Percentiles rank a stretch among this genome's conserved stretches.
Evolutionary conservation across 2,888 invertebrate genomes (phyloP).

Genomic region (Nomada fucata): DNA sequence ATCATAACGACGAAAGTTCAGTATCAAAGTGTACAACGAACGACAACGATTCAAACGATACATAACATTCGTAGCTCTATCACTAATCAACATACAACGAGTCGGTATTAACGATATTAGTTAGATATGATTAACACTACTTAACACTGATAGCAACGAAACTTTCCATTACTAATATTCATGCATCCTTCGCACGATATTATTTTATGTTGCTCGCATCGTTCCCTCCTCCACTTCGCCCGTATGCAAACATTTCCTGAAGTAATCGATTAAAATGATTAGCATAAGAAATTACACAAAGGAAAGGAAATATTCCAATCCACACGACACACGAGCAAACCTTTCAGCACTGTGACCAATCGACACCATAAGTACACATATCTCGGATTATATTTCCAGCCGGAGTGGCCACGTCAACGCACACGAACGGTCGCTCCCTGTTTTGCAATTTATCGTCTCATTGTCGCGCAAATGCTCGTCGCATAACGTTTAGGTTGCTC

Average conservation of each 20-base stretch:
- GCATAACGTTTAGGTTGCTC: conserved; percentile 21
- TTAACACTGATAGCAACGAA: not conserved
- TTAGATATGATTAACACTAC: not conserved
- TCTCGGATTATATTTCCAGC: conserved; percentile 34
- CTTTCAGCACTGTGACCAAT: not conserved
- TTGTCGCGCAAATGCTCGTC: conserved; percentile 37
- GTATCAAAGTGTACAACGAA: too few relatives aligned
- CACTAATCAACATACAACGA: not conserved
- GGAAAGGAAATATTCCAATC: not conserved
- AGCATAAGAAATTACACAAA: conserved; percentile 1
- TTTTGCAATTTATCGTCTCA: conserved; percentile 15
- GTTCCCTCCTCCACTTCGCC: not conserved
- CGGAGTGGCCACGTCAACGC: conserved; percentile 3
- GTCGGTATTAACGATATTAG: not conserved
- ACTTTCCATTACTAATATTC: conserved; percentile 20
- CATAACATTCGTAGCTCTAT: not conserved
- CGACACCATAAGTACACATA: conserved; percentile 24
- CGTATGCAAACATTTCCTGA: not conserved
- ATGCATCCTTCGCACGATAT: conserved; percentile 50
- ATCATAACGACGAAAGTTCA: too few relatives aligned
- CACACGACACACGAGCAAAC: not conserved
- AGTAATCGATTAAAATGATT: not conserved
- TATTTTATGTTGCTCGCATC: conserved; percentile 58
- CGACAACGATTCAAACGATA: too few relatives aligned
- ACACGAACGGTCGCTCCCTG: conserved; percentile 5